Conservation (phyloP, 2,888 invertebrate species). For the Melanotus villosus region DNA sequence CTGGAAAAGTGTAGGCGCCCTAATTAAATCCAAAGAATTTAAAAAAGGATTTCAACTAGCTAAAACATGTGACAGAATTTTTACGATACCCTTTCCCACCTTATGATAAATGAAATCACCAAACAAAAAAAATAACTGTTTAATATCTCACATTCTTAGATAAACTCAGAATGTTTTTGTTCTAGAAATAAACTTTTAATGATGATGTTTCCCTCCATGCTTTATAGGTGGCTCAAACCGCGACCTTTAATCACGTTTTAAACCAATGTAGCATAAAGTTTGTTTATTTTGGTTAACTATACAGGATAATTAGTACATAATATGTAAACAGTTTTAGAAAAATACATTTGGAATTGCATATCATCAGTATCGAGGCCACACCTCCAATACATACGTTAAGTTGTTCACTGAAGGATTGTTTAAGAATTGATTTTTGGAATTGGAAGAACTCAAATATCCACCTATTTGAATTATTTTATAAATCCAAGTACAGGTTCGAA, state of each 20-base stretch:
- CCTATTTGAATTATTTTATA: too few species aligned
- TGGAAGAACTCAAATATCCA: too few species aligned
- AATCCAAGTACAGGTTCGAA: too few species aligned
- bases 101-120: not conserved
- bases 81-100: conserved; percentile 30
- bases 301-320: not conserved
- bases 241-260: conserved; percentile 15
- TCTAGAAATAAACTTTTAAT: conserved; percentile 14
- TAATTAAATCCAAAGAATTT: not conserved
- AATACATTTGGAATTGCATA: not conserved
- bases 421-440: too few species aligned
- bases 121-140: conserved; percentile 2
- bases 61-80: conserved; percentile 18
- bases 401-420: too few species aligned
- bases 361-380: not conserved
- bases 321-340: conserved; percentile 6
- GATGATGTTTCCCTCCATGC: not conserved
- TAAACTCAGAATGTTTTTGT: conserved; percentile 2
- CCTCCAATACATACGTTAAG: too few species aligned
- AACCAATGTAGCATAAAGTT: not conserved
- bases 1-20: not conserved
- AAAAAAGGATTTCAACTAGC: too few species aligned
- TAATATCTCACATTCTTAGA: conserved; percentile 1
- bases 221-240: not conserved
- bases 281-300: conserved; percentile 8